These are phyloP conservation scores for Glandiceps talaboti DNA, from an alignment of 53 echinoderm and acorn worm species.

Conservation along the genomic window DNA sequence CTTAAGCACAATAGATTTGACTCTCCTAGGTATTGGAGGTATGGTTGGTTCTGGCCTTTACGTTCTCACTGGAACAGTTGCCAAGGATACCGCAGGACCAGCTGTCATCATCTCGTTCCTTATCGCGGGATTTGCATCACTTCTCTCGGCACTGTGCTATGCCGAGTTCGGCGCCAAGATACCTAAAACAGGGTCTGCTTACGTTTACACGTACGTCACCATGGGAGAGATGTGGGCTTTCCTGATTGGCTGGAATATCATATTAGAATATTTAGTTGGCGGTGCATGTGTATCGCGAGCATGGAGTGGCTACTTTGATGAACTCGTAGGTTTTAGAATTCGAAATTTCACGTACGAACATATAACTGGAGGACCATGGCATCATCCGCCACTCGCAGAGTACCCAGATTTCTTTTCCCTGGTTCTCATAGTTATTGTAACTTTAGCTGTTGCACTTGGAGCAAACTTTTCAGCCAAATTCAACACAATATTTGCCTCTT, in stretches of 20 bases:
- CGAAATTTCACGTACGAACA: slow-evolving; percentile 40
- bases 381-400: slow-evolving; percentile 20
- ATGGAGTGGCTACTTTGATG: slow-evolving; percentile 55
- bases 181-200: slow-evolving; percentile 71
- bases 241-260: slow-evolving; percentile 63
- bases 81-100: slow-evolving; percentile 53
- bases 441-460: slow-evolving; percentile 36
- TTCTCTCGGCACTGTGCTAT: slow-evolving; percentile 53
- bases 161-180: slow-evolving; percentile 50
- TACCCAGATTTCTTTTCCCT: slow-evolving; percentile 47
- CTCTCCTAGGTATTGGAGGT: slow-evolving; percentile 38
- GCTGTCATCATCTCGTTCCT: slow-evolving; percentile 49
- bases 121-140: slow-evolving; percentile 45
- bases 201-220: slow-evolving; percentile 45
- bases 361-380: slow-evolving; percentile 28
- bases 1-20: slow-evolving; percentile 46
- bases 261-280: slow-evolving; percentile 46
- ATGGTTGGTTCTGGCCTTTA: slow-evolving; percentile 74
- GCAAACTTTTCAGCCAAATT: slow-evolving; percentile 28
- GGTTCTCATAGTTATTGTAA: slow-evolving; percentile 27
- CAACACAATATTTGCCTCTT: slow-evolving; percentile 15
- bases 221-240: slow-evolving; percentile 69
- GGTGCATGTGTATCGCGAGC: slow-evolving; percentile 36
- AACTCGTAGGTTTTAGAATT: slow-evolving; percentile 22
- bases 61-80: slow-evolving; percentile 62